Conservation (phyloP, 2,888 invertebrate species). For the Mythimna pallens region DNA sequence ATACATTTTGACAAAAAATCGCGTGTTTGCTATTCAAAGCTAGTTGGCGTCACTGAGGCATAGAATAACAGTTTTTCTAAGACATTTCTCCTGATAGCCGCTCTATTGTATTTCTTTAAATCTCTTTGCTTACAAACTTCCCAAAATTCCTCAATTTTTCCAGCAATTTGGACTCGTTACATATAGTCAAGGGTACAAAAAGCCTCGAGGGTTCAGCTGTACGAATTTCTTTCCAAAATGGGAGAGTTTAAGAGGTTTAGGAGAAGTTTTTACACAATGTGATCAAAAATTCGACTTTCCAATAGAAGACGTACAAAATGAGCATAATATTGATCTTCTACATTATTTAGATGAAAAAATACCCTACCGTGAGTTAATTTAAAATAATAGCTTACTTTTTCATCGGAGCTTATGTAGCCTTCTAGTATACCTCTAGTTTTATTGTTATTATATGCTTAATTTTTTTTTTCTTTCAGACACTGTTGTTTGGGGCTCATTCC, state of each 20-base stretch:
- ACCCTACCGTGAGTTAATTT: constrained; percentile 25
- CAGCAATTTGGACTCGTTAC: constrained; percentile 72
- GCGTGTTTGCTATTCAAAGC: too few species aligned
- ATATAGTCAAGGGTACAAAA: constrained; percentile 72
- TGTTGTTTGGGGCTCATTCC: constrained; percentile 83
- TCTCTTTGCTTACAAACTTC: too few species aligned
- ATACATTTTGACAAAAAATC: too few species aligned
- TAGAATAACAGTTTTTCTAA: too few species aligned
- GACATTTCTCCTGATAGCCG: too few species aligned
- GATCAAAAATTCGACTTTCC: constrained; percentile 73
- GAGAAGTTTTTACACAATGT: constrained; percentile 72
- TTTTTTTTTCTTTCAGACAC: constrained; percentile 67
- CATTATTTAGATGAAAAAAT: constrained; percentile 66
- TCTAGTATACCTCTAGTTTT: background rate
- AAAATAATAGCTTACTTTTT: background rate
- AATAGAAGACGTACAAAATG: constrained; percentile 74
- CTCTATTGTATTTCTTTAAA: too few species aligned
- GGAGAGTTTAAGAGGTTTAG: constrained; percentile 77
- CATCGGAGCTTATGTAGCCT: background rate
- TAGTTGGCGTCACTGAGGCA: too few species aligned
- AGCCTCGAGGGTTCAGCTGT: constrained; percentile 69
- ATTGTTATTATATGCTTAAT: background rate
- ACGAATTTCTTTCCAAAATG: constrained; percentile 79
- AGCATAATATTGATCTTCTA: constrained; percentile 72
- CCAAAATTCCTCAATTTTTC: constrained; percentile 21